Conservation (phyloP, 2,888 invertebrate species). For the Litoditis marina region DNA sequence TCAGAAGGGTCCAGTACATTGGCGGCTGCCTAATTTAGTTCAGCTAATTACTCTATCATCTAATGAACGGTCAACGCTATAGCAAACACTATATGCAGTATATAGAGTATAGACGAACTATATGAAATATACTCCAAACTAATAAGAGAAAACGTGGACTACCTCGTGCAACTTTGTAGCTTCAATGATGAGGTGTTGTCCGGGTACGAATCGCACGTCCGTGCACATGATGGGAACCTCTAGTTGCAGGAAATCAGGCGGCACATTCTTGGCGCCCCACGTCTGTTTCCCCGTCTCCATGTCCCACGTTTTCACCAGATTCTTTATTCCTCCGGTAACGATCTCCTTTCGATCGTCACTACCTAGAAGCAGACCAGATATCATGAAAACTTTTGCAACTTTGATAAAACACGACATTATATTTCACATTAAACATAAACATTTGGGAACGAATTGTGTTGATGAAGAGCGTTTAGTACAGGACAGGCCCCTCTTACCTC, state of each 20-base stretch:
- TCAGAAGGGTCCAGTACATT: no score
- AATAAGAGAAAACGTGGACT: background rate
- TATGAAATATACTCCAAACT: no score
- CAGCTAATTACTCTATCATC: no score
- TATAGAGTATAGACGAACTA: no score
- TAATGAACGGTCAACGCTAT: no score
- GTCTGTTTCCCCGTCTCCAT: constrained; percentile 60
- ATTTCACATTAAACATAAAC: no score
- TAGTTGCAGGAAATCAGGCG: constrained; percentile 80
- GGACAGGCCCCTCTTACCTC: constrained; percentile 17
- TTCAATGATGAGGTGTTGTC: constrained; percentile 69
- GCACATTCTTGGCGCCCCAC: constrained; percentile 72
- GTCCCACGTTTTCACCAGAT: constrained; percentile 83
- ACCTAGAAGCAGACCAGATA: no score
- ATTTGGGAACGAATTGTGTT: no score
- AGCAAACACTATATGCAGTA: no score
- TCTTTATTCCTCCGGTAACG: constrained; percentile 85
- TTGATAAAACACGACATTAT: no score
- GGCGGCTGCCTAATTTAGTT: no score
- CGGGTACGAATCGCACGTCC: constrained; percentile 76
- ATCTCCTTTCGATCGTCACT: constrained; percentile 20
- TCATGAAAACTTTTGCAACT: no score
- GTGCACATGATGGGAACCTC: constrained; percentile 81
- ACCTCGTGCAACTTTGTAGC: constrained; percentile 83
- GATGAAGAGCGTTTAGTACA: background rate